These are phyloP conservation scores for Kryptolebias marmoratus DNA, from an alignment of 2,113 vertebrate genomes.

Conservation along the genomic window DNA sequence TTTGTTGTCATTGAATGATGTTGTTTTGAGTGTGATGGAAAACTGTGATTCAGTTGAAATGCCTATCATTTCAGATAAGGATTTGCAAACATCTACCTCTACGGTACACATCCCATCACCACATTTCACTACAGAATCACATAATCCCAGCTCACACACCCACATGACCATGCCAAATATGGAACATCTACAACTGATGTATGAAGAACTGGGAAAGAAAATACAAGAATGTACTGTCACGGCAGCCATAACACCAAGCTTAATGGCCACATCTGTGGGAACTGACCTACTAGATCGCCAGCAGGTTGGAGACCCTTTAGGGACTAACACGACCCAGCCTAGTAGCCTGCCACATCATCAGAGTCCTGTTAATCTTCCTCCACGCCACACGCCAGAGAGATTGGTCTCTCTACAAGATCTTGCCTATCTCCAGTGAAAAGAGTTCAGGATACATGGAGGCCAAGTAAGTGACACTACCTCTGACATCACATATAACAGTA, in stretches of 20 bases:
- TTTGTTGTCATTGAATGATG: background rate
- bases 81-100: background rate
- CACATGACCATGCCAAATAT: background rate
- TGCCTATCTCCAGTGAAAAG: background rate
- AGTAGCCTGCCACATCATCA: background rate
- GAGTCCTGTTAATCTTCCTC: background rate
- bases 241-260: background rate
- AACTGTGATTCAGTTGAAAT: background rate
- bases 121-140: slow-evolving; percentile 3
- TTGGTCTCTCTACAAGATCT: background rate
- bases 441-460: background rate
- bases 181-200: background rate
- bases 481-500: background rate
- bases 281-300: background rate
- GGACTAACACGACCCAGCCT: background rate
- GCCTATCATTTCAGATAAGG: background rate
- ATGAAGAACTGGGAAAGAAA: background rate
- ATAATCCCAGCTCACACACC: background rate
- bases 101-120: background rate
- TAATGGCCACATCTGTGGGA: background rate
- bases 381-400: background rate
- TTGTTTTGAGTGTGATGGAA: background rate
- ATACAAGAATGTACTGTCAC: slow-evolving; percentile 3
- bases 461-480: background rate
- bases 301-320: background rate